Evolutionary conservation across 2,888 invertebrate species (phyloP), one percentile per base, ranked within the genome.

Genomic region (Limnephilus rhombicus): DNA sequence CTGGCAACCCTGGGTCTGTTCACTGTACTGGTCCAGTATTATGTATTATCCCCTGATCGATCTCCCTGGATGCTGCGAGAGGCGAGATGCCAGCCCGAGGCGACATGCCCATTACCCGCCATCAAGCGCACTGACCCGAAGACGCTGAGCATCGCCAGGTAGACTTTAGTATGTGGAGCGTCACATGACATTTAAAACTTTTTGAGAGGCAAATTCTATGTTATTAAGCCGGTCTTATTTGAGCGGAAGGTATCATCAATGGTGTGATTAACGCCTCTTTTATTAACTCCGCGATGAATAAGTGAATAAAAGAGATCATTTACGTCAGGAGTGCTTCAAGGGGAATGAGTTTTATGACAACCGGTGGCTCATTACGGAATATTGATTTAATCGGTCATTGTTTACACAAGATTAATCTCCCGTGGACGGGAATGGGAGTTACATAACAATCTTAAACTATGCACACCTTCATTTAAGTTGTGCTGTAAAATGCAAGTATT

Each of bases 131-230:
- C 88, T 88, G 88, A 68, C 88, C 90, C 90, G 85, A 15, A 29
- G 37, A 29, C 53, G 68, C 68, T 37, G 85, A 13, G 80, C 41
- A 86, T 80, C 29, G 80, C n/a, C 80, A 53, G 41, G 37, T 85
- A 82, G 82, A 82, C 45, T 37, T 45, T n/a, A n/a, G 45, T 49
- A 86, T 68, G 86, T 86, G 91, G 90, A 90, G 90, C 92, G 89
- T 92, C 91, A 85, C 93, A 91, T 89, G 93, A 93, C 91, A 93
- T 92, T 93, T 93, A 93, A 93, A 93, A 93, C 92, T 85, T 93
- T 93, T 93, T 93, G 93, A 93, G 91, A 92, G 93, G 92, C 92
- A 93, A 93, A 93, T 93, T 93, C 93, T 92, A 93, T 93, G 91
- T 93, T 93, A 93, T 93, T 93, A 93, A 90, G 89, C 53, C 85